Evolutionary conservation across 2,888 invertebrate species (phyloP), one percentile per base, ranked within the genome.

Genomic region (Rotaria socialis): DNA sequence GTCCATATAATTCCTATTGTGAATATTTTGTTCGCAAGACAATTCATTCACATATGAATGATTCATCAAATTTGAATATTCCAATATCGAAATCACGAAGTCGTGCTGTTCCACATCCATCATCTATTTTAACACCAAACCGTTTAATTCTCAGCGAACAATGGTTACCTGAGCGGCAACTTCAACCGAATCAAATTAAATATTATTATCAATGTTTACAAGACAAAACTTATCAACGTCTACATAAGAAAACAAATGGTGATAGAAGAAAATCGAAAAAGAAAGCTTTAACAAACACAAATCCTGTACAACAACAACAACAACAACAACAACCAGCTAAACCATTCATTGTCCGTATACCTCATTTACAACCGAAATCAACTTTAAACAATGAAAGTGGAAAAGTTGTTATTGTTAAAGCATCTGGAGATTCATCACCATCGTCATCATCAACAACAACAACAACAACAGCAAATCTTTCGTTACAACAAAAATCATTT

Each of bases 341-440:
- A 67, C 80, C 80, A n/a, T 80, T 80, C 11, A 80, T 80, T n/a
- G 80, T 80, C 47, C 80, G 80, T 80, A 80, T 80, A 47, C 80
- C 80, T 6, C 80, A 80, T 80, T 80, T 80, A 47, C 80, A 80
- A n/a, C 80, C 80, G 5, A 80, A 80, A 80, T 47, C 80, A 47
- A 47, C 24, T 14, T 14, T 80, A 47, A 80, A 10, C 7, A 80
- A 47, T 47, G 80, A 80, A 80, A 80, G 47, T 47, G 80, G 80
- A n/a, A 47, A 80, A 80, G 80, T 80, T 80, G 80, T 80, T 43
- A 80, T 80, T 80, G 47, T 80, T 0, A 80, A 80, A 80, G 47
- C 80, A n/a, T 47, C 80, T 24, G 47, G 43, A 14, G 47, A 43
- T 11, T 80, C 47, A 47, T 47, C 47, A 47, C 11, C 43, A 35